Evolutionary conservation across 2,797 vertebrate genomes (phyloP), one percentile per base, ranked within the genome.

Genomic region (Ispidina lecontei): DNA sequence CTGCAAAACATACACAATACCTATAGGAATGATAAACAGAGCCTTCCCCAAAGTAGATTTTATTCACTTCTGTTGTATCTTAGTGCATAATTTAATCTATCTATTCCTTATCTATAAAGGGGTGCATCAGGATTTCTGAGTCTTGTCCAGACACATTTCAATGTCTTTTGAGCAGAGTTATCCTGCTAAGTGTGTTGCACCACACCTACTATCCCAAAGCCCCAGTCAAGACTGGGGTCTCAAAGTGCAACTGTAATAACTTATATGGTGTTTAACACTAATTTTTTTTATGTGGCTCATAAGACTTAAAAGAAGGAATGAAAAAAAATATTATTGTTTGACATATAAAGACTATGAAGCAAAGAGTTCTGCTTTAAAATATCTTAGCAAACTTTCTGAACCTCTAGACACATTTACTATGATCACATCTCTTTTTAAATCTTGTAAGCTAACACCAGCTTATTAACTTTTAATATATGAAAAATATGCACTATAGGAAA

Each of bases 381-480:
- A 69, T 28, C 9, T 58, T 19, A 77, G 31, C 41, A 92, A 41
- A 65, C 74, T 56, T 90, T 90, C 77, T 15, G 29, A 84, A 76
- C 26, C 62, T 90, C 68, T 79, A 64, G 77, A 90, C 56, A 43
- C 37, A 73, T 25, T 70, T 70, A 46, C 54, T 64, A 71, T 33
- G 68, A 82, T 84, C 92, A 68, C 15, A 9, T 87, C 46, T 64
- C 80, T 86, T 81, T 70, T 68, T 51, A 87, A 87, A 51, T 73
- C 77, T 75, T 52, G 68, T 74, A 94, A 92, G 77, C 74, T 63
- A 89, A 94, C 55, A 59, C 46, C 37, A 14, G 55, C 94, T 93
- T 96, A 94, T 96, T 96, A 95, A 96, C 91, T 94, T 96, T 95
- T 94, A 96, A 96, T 96, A 92, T 86, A 89, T 71, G 84, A 95